Conservation (phyloP, 2,797 vertebrate genomes). For the Cheirogaleus major region DNA sequence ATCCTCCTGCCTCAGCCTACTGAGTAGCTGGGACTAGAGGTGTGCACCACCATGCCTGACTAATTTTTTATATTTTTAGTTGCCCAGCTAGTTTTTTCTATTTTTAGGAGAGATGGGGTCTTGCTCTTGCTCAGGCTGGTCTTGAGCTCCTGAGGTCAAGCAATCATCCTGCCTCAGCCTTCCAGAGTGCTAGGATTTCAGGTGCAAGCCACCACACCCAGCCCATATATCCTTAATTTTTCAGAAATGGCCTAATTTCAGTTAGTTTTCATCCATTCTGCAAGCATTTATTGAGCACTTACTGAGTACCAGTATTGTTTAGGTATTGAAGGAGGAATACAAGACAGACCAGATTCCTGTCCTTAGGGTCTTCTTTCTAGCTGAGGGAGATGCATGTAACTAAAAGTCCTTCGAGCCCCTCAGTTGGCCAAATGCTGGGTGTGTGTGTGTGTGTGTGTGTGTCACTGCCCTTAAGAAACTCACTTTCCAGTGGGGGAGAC, state of each 20-base stretch:
- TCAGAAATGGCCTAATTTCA: not conserved
- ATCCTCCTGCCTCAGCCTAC: no score
- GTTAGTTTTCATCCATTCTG: not conserved
- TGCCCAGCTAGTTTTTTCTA: no score
- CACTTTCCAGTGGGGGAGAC: not conserved
- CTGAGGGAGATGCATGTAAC: not conserved
- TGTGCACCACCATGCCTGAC: no score
- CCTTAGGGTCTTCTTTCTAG: not conserved
- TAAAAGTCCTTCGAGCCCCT: not conserved
- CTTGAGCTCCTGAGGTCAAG: no score
- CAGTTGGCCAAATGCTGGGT: not conserved
- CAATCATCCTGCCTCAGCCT: no score
- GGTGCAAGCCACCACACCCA: no score
- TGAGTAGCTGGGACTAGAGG: no score
- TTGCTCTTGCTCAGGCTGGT: no score
- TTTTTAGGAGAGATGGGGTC: no score
- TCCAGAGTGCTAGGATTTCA: no score
- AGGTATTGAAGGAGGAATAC: not conserved
- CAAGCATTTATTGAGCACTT: not conserved
- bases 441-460: not conserved
- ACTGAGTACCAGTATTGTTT: not conserved
- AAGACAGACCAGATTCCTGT: not conserved
- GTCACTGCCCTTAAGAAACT: not conserved
- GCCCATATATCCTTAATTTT: not conserved
- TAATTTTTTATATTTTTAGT: no score